Percentiles rank a stretch among this genome's conserved stretches.
Conservation (phyloP, 2,797 vertebrate species). For the Pseudocheirus occidentalis region DNA sequence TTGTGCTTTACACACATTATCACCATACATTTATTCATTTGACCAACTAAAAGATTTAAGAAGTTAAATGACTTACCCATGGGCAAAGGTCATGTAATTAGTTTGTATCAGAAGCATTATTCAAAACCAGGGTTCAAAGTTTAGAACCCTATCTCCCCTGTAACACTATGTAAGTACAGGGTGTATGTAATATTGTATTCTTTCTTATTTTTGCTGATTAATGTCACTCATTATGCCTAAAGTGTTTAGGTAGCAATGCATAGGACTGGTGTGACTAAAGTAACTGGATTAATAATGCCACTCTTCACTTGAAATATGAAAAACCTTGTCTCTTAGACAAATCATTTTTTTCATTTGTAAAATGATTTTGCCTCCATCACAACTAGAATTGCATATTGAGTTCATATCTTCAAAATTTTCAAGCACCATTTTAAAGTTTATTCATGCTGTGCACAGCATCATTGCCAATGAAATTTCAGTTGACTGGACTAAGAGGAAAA, state of each 20-base stretch:
- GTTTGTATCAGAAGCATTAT: background rate
- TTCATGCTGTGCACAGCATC: too few species aligned
- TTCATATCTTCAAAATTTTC: background rate
- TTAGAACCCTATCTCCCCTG: background rate
- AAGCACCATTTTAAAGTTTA: too few species aligned
- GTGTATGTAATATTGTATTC: background rate
- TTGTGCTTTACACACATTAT: background rate
- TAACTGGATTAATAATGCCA: background rate
- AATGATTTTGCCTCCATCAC: background rate
- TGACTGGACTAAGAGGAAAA: too few species aligned
- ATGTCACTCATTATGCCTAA: background rate
- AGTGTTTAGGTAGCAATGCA: background rate
- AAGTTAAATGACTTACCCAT: background rate
- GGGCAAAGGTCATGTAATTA: background rate
- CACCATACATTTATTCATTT: background rate
- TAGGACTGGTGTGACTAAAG: background rate
- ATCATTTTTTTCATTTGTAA: background rate
- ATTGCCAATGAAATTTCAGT: too few species aligned
- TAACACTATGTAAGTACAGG: background rate
- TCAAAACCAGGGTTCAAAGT: background rate
- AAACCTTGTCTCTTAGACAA: background rate
- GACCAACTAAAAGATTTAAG: background rate
- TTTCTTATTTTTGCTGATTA: background rate
- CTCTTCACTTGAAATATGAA: background rate
- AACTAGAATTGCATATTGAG: background rate